Percentiles rank a stretch among this genome's conserved stretches.
Conservation (phyloP, 2,888 invertebrate species). For the Pheosia gnoma region DNA sequence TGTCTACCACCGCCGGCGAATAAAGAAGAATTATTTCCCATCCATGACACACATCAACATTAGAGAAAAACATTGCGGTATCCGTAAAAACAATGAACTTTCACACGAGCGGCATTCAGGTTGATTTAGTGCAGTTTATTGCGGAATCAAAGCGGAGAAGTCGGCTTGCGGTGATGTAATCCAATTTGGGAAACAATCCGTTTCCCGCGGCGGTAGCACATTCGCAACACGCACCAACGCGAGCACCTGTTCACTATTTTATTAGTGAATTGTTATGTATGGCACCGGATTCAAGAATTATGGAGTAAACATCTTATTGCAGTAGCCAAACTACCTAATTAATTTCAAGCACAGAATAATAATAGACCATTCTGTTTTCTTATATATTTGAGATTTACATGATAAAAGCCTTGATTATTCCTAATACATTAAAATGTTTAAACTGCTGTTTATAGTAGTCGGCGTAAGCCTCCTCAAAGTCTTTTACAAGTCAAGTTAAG, state of each 20-base stretch:
- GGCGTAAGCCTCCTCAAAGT: too few species aligned
- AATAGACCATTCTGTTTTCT: too few species aligned
- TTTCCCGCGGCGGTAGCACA: conserved; percentile 60
- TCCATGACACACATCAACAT: conserved; percentile 20
- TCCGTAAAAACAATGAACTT: conserved; percentile 79
- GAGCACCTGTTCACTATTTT: conserved; percentile 67
- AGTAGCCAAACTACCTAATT: background rate
- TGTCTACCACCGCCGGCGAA: background rate
- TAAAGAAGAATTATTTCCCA: background rate
- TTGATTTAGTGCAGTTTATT: conserved; percentile 73
- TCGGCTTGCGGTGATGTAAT: conserved; percentile 70
- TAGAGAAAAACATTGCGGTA: conserved; percentile 33
- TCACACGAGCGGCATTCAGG: conserved; percentile 64
- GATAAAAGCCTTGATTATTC: too few species aligned
- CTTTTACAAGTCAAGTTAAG: too few species aligned
- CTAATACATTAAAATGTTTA: too few species aligned
- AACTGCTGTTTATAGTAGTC: too few species aligned
- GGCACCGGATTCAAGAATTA: conserved; percentile 26
- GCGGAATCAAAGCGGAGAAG: conserved; percentile 71
- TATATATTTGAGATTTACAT: too few species aligned
- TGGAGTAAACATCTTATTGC: conserved; percentile 14
- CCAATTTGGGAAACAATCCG: conserved; percentile 80
- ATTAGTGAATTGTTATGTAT: conserved; percentile 43
- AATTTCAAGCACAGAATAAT: too few species aligned
- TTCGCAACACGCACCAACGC: conserved; percentile 67